Conservation (phyloP, 2,888 invertebrate genomes). For the Liodrosophila aerea region DNA sequence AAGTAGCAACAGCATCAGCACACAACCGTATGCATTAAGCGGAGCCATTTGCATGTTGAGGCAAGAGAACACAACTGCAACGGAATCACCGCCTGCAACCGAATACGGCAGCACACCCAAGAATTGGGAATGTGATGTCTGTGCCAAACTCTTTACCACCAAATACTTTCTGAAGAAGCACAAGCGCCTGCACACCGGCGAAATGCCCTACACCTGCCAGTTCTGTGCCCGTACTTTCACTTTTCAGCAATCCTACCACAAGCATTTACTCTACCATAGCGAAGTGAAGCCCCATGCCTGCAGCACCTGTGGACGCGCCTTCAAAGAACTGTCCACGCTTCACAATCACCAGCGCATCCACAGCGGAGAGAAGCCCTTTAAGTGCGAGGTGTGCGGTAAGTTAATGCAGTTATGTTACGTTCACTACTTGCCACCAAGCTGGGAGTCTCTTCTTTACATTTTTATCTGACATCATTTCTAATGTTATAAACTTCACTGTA, state of each 20-base stretch:
- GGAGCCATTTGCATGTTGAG: conserved; percentile 68
- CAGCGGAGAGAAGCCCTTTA: conserved; percentile 91
- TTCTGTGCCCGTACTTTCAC: conserved; percentile 93
- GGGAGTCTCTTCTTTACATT: neutral
- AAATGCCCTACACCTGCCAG: conserved; percentile 92
- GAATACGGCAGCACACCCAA: conserved; percentile 85
- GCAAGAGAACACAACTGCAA: conserved; percentile 29
- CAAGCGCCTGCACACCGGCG: conserved; percentile 92
- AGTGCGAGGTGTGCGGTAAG: conserved; percentile 93
- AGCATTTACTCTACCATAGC: conserved; percentile 93
- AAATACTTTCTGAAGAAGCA: conserved; percentile 95
- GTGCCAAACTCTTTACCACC: conserved; percentile 92
- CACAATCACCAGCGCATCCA: conserved; percentile 93
- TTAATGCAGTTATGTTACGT: too few relatives aligned
- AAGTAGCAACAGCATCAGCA: conserved; percentile 10
- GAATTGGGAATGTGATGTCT: conserved; percentile 93
- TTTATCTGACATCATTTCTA: neutral
- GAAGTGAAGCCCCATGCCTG: conserved; percentile 92
- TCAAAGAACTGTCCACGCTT: conserved; percentile 92
- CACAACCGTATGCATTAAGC: conserved; percentile 59
- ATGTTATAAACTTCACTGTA: neutral
- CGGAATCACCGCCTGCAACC: conserved; percentile 17
- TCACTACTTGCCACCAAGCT: too few relatives aligned
- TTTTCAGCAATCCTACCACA: conserved; percentile 95
- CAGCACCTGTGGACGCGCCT: conserved; percentile 89